These are phyloP conservation scores for Butastur rufipennis DNA, from an alignment of 2,113 vertebrate genomes.

Conservation along the genomic window DNA sequence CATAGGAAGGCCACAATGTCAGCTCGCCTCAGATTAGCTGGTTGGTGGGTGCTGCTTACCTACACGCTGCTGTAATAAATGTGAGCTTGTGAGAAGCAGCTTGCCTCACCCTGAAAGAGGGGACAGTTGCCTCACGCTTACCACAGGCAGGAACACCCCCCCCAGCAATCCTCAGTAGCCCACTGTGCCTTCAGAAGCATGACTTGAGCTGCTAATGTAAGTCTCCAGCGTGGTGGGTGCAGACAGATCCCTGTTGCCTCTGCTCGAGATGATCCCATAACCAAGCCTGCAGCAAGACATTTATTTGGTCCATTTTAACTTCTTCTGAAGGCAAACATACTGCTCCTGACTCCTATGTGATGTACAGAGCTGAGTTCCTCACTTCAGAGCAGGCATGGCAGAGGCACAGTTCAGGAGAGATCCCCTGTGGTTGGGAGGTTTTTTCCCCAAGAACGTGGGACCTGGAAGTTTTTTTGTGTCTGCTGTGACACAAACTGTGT, in stretches of 20 bases:
- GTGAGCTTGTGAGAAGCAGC: neutral
- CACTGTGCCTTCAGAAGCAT: neutral
- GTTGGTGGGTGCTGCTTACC: neutral
- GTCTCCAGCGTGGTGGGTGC: rapidly evolving
- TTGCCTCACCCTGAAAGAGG: neutral
- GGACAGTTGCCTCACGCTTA: neutral
- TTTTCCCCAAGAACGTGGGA: neutral
- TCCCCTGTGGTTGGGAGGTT: neutral
- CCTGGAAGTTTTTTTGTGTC: neutral
- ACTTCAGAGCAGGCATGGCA: neutral
- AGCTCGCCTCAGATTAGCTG: neutral
- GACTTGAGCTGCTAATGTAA: neutral
- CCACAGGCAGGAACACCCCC: neutral
- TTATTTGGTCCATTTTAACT: neutral
- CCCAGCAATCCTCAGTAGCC: neutral
- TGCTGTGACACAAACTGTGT: neutral
- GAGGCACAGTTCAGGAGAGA: neutral
- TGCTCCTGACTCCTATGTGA: neutral
- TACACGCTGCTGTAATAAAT: neutral
- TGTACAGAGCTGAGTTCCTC: neutral
- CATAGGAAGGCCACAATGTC: neutral
- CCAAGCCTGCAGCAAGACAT: neutral
- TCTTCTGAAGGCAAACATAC: neutral
- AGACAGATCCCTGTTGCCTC: neutral
- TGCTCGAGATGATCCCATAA: neutral